These are phyloP conservation scores for Sebastes matsubarae DNA, from an alignment of 2,797 vertebrate species.

Conservation along the genomic window DNA sequence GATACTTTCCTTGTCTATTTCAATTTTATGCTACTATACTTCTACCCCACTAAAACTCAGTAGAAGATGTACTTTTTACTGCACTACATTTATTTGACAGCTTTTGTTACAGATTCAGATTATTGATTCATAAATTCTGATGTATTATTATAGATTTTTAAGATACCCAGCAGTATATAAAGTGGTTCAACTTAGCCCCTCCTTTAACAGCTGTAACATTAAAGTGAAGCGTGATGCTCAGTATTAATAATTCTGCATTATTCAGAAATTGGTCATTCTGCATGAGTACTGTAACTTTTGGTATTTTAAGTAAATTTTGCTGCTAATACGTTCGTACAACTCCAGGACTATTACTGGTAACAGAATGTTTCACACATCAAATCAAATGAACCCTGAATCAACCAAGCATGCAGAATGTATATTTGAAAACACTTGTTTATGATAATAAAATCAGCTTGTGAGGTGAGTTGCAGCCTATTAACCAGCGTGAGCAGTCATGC, in stretches of 20 bases:
- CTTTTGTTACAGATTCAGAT: not conserved
- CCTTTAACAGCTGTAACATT: not conserved
- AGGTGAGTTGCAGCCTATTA: constrained; percentile 8
- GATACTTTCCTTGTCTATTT: not conserved
- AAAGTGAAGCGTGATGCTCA: not conserved
- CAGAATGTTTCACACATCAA: constrained; percentile 7
- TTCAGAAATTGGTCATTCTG: not conserved
- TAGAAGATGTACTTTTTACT: not conserved
- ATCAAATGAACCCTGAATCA: constrained; percentile 26
- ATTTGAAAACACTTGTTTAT: constrained; percentile 12
- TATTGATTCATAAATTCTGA: not conserved
- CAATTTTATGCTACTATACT: not conserved
- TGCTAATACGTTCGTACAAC: not conserved
- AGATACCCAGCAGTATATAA: not conserved
- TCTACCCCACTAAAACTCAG: not conserved
- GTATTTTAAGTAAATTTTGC: not conserved
- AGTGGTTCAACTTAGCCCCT: not conserved
- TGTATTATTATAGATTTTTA: not conserved
- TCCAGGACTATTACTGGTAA: not conserved
- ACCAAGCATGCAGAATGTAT: not conserved
- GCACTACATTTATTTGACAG: not conserved
- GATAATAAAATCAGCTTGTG: constrained; percentile 1
- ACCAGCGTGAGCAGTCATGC: not conserved
- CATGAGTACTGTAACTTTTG: not conserved
- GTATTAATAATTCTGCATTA: not conserved